Conservation (phyloP, 2,888 invertebrate genomes). For the Gerris lacustris region DNA sequence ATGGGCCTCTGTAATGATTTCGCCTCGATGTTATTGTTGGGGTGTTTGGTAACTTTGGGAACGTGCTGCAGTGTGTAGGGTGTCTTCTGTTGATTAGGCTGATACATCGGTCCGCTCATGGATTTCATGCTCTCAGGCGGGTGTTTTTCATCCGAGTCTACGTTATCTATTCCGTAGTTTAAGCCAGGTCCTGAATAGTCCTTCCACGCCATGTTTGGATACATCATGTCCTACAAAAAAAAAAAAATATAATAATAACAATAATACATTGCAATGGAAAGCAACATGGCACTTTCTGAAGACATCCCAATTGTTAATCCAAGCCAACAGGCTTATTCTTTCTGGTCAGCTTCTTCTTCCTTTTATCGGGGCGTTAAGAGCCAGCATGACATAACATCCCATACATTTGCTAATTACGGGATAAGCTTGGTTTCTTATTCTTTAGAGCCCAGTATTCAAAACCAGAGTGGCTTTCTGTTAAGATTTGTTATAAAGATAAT, state of each 20-base stretch:
- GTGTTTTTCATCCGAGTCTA: conserved; percentile 58
- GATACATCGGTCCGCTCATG: background rate
- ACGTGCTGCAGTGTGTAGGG: conserved; percentile 25
- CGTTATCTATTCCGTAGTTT: conserved; percentile 81
- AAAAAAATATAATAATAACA: too few species aligned
- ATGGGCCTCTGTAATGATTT: conserved; percentile 50
- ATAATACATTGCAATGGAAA: conserved; percentile 15
- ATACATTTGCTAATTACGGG: too few species aligned
- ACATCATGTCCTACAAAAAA: conserved; percentile 58
- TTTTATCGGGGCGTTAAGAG: too few species aligned
- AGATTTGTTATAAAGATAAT: too few species aligned
- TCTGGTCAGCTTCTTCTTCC: too few species aligned
- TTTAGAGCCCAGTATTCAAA: too few species aligned
- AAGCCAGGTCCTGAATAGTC: conserved; percentile 73
- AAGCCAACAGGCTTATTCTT: too few species aligned
- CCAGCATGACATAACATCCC: too few species aligned
- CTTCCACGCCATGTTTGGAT: conserved; percentile 77
- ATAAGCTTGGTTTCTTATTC: too few species aligned
- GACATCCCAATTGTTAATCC: too few species aligned
- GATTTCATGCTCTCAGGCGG: conserved; percentile 24
- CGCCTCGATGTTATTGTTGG: conserved; percentile 41
- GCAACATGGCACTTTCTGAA: background rate
- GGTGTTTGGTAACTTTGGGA: conserved; percentile 18
- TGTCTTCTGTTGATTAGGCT: conserved; percentile 20
- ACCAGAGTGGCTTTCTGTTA: too few species aligned